These are phyloP conservation scores for Nettapus auritus DNA, from an alignment of 2,113 vertebrate genomes.

Conservation along the genomic window DNA sequence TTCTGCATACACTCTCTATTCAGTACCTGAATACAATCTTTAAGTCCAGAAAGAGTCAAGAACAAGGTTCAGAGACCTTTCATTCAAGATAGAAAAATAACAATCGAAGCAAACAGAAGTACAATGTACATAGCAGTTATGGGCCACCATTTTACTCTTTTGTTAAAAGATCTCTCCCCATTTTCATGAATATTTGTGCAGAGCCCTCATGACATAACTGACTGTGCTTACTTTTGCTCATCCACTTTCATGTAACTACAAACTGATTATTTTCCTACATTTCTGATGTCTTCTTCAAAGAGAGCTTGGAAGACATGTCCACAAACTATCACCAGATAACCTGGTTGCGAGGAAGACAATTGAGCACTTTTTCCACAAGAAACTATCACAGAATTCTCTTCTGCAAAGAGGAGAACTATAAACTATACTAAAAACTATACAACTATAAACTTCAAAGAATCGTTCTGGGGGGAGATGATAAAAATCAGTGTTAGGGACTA, in stretches of 20 bases:
- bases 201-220: not conserved
- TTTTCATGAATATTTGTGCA: not conserved
- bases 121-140: not conserved
- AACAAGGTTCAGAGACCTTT: not conserved
- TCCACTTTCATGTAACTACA: not conserved
- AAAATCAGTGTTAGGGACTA: not conserved
- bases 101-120: not conserved
- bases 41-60: not conserved
- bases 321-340: not conserved
- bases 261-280: not conserved
- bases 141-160: not conserved
- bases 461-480: not conserved
- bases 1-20: not conserved
- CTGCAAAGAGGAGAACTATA: not conserved
- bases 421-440: not conserved
- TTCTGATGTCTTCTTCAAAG: not conserved
- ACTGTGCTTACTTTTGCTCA: not conserved
- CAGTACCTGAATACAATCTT: not conserved
- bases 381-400: not conserved
- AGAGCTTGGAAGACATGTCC: rapidly evolving
- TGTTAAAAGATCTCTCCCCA: not conserved
- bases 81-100: not conserved
- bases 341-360: not conserved
- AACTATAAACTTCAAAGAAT: not conserved
- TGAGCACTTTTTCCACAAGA: not conserved